Evolutionary conservation across 2,113 vertebrate species (phyloP).

Genomic region (Acanthochromis polyacanthus): DNA sequence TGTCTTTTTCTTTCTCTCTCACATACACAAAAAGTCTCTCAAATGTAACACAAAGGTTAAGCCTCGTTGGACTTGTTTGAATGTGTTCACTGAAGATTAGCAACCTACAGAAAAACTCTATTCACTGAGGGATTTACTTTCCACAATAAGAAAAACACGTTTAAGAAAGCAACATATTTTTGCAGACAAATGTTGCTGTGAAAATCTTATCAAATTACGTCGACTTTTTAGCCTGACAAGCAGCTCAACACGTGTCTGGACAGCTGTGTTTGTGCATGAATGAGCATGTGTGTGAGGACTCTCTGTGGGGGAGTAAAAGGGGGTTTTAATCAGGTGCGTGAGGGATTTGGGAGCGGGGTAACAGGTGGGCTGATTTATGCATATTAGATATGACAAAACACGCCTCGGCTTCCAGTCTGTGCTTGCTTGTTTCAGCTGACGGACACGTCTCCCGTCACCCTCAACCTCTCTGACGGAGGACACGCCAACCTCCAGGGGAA

Average conservation of each 20-base stretch:
- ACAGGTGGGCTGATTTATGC: constrained; percentile 53
- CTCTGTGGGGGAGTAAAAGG: constrained; percentile 7
- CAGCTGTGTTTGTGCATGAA: constrained; percentile 42
- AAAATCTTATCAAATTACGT: constrained; percentile 5
- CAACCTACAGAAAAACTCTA: neutral
- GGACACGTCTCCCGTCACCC: constrained; percentile 35
- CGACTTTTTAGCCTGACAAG: constrained; percentile 24
- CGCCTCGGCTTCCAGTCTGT: constrained; percentile 1
- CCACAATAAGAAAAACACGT: neutral
- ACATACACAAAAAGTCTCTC: constrained; percentile 1
- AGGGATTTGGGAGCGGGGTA: constrained; percentile 25
- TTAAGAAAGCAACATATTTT: neutral
- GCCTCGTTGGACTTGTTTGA: constrained; percentile 7
- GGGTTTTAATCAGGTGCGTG: constrained; percentile 42
- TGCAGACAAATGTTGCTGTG: neutral
- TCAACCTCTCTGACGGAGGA: constrained; percentile 32
- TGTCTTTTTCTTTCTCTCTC: neutral
- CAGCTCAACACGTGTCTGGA: constrained; percentile 25
- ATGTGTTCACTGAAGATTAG: constrained; percentile 31
- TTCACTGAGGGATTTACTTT: constrained; percentile 5
- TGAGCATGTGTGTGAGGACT: neutral
- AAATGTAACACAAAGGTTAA: constrained; percentile 4
- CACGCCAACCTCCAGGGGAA: constrained; percentile 29
- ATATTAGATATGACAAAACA: constrained; percentile 13
- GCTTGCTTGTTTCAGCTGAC: constrained; percentile 13